Evolutionary conservation across 2,113 vertebrate genomes (phyloP).

Genomic region (Sapajus apella): DNA sequence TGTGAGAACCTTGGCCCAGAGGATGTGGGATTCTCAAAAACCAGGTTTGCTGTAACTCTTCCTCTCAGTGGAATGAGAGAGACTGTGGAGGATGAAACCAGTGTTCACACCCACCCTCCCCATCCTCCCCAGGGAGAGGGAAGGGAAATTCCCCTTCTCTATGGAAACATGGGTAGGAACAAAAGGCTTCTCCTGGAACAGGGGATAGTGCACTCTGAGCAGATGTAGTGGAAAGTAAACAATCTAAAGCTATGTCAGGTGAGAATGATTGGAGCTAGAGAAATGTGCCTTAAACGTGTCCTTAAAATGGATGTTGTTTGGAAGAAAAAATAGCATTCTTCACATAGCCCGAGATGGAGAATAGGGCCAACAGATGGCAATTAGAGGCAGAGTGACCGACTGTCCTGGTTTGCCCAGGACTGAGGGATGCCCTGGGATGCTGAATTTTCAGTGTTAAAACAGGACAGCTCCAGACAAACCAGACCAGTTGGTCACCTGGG

Average conservation of each 20-base stretch:
- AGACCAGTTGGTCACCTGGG: neutral
- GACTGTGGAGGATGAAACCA: neutral
- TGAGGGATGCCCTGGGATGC: neutral
- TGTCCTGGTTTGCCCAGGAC: neutral
- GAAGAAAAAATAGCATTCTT: neutral
- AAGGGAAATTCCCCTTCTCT: neutral
- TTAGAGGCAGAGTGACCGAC: neutral
- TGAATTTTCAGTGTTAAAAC: neutral
- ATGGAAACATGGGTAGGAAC: neutral
- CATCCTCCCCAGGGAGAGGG: neutral
- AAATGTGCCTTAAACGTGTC: neutral
- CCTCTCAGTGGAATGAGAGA: neutral
- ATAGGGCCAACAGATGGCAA: neutral
- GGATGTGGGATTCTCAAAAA: neutral
- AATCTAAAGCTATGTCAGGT: neutral
- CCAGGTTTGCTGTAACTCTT: neutral
- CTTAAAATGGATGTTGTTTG: neutral
- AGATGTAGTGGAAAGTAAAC: neutral
- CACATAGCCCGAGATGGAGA: neutral
- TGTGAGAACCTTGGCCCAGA: neutral
- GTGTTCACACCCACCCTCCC: neutral
- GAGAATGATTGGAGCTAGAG: neutral
- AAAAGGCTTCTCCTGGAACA: neutral
- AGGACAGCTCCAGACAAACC: neutral
- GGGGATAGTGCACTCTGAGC: neutral